Conservation (phyloP, 2,797 vertebrate species). For the Rhadinocentrus ornatus region DNA sequence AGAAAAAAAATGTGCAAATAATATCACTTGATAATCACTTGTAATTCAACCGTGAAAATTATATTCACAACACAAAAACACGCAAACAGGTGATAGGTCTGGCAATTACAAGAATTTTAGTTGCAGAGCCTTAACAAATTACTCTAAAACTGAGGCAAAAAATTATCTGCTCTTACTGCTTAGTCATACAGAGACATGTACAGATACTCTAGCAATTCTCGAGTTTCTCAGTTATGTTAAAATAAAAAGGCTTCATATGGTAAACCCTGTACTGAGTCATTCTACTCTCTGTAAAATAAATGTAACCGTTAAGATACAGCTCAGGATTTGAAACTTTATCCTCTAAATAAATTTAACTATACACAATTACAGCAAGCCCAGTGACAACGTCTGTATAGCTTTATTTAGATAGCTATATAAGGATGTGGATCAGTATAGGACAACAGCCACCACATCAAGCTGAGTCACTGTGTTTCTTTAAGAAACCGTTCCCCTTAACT, state of each 20-base stretch:
- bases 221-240: not conserved
- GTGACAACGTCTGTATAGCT: constrained; percentile 7
- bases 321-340: constrained; percentile 42
- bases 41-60: not conserved
- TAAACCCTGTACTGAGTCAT: constrained; percentile 5
- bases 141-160: not conserved
- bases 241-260: not conserved
- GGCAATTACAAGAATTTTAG: not conserved
- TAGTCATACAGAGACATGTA: not conserved
- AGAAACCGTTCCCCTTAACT: constrained; percentile 46
- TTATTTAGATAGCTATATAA: constrained; percentile 17
- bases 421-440: constrained; percentile 36
- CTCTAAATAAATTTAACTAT: constrained; percentile 16
- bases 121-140: not conserved
- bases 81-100: not conserved
- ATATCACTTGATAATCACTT: too few relatives aligned
- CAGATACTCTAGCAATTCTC: not conserved
- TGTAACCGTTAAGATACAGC: constrained; percentile 21
- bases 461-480: constrained; percentile 52
- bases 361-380: constrained; percentile 20
- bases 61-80: not conserved
- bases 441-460: not conserved
- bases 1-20: not conserved
- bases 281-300: constrained; percentile 35
- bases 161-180: not conserved